phyloP scores from a whole-genome alignment of 2,113 vertebrate species.

The Psammodynastes pulverulentus region DNA sequence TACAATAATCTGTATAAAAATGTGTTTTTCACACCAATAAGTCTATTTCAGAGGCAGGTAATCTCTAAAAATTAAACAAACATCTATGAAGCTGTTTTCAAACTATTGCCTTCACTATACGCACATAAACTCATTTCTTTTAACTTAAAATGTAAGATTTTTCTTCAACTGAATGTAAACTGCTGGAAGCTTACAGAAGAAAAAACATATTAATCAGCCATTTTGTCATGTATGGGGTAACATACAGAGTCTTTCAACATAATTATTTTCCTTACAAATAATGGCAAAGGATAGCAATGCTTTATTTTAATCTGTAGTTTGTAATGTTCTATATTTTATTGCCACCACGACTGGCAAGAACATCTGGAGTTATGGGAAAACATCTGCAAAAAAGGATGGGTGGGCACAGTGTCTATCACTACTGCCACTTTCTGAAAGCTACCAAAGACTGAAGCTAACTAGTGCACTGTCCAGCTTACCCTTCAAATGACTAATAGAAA shows the following conservation, averaged over 20 bases:
- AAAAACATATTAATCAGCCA: constrained; percentile 21
- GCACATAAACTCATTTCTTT: constrained; percentile 20
- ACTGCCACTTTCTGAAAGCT: background rate
- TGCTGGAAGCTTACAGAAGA: background rate
- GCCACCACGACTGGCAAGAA: background rate
- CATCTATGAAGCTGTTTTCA: constrained; percentile 16
- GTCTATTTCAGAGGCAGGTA: constrained; percentile 42
- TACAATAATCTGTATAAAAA: constrained; percentile 58
- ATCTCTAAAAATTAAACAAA: constrained; percentile 34
- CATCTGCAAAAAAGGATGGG: background rate
- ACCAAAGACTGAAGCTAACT: background rate
- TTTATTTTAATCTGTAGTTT: background rate
- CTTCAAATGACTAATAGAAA: background rate
- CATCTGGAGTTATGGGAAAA: background rate
- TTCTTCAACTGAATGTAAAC: constrained; percentile 24
- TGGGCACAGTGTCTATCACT: background rate
- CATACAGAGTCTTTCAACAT: background rate
- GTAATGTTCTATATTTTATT: background rate
- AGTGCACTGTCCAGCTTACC: background rate
- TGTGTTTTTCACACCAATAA: constrained; percentile 28
- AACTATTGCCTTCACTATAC: constrained; percentile 15
- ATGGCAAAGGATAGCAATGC: background rate
- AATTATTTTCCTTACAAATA: background rate
- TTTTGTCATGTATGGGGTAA: constrained; percentile 8
- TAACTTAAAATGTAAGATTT: constrained; percentile 45